Evolutionary conservation across 30 jellyfish, hydroid and myxozoan genomes (phyloP).

Genomic region (Aurelia aurita): DNA sequence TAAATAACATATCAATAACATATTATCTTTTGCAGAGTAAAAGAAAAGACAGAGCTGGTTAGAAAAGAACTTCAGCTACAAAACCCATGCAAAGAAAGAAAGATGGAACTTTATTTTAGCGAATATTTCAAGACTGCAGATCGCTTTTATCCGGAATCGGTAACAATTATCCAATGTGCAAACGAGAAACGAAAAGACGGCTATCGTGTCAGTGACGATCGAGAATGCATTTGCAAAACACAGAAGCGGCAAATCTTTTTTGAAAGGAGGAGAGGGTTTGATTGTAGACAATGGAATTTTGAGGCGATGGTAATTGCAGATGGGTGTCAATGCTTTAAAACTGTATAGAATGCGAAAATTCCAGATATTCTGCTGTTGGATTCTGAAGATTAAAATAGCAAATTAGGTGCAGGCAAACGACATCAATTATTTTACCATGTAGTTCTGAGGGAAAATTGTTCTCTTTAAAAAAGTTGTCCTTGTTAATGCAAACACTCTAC

Average conservation of each 20-base stretch:
- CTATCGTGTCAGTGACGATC: conserved; percentile 37
- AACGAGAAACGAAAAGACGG: conserved; percentile 28
- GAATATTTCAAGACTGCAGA: conserved; percentile 20
- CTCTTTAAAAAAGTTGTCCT: no score
- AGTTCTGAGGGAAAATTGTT: no score
- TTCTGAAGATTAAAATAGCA: no score
- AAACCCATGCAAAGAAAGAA: conserved; percentile 43
- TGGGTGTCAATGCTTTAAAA: conserved; percentile 42
- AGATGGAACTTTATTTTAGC: background rate
- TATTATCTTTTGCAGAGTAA: no score
- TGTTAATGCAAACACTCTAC: no score
- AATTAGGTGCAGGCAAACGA: no score
- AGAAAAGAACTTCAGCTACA: background rate
- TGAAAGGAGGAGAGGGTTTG: conserved; percentile 28
- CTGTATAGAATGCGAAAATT: background rate
- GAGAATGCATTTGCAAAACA: conserved; percentile 45
- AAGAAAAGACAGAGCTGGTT: no score
- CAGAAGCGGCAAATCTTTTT: conserved; percentile 22
- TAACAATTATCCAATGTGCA: conserved; percentile 19
- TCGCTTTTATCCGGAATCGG: conserved; percentile 27
- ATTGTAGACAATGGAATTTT: conserved; percentile 35
- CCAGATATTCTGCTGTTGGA: background rate
- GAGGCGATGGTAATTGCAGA: conserved; percentile 34
- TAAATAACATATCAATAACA: no score
- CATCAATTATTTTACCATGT: no score